A percentile compares a stretch with the other conserved stretches of the same genome.
These are phyloP conservation scores for Asteroscopus sphinx DNA, from an alignment of 2,888 invertebrate genomes.

Conservation along the genomic window DNA sequence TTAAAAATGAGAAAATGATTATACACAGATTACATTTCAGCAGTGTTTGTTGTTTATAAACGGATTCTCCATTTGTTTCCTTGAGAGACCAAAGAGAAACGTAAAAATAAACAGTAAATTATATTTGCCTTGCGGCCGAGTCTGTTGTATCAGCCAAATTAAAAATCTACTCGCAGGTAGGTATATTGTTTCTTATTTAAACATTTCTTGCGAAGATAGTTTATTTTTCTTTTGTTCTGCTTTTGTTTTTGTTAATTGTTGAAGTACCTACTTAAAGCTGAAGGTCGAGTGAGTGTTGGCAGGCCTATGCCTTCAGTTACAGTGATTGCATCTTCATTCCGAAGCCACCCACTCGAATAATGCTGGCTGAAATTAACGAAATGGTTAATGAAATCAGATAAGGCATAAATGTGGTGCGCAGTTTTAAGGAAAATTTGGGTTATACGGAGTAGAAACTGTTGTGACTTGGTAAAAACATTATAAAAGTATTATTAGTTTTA, in stretches of 20 bases:
- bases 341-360: conserved; percentile 72
- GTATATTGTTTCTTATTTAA: conserved; percentile 33
- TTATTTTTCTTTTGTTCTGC: conserved; percentile 35
- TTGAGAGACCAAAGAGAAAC: conserved; percentile 43
- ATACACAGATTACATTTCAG: conserved; percentile 11
- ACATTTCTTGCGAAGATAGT: conserved; percentile 17
- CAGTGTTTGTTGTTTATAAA: conserved; percentile 38
- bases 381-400: conserved; percentile 57
- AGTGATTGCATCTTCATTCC: conserved; percentile 84
- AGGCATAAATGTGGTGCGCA: conserved; percentile 56
- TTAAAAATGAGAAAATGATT: conserved; percentile 8
- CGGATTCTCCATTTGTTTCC: conserved; percentile 49
- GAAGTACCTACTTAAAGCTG: conserved; percentile 23
- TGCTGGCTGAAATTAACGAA: conserved; percentile 52
- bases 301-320: conserved; percentile 67
- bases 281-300: conserved; percentile 61
- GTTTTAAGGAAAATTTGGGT: no score
- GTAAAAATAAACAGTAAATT: conserved; percentile 34
- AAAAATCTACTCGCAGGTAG: conserved; percentile 46
- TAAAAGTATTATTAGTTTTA: no score
- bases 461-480: no score
- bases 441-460: no score
- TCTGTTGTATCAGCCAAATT: conserved; percentile 57
- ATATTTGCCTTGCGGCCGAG: conserved; percentile 47
- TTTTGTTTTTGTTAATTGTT: conserved; percentile 38